Base-by-base conservation (phyloP, 1,140 invertebrate species). In the Aphidius ervi region DNA sequence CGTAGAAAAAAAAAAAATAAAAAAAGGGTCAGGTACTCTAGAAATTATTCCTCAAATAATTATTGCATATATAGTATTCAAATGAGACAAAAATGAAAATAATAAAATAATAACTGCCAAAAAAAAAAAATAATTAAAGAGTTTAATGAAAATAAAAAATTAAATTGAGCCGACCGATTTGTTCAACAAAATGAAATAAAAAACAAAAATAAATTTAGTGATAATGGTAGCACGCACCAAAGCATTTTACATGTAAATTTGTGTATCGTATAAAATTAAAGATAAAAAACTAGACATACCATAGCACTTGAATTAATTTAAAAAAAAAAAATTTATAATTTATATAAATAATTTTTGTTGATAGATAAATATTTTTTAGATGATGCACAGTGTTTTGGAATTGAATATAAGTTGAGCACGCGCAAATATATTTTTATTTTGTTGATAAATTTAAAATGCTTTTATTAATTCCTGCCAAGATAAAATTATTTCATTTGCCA, bases 21-120 rank as follows among this genome's bases (percentile, higher is more conserved):
- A 40, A 56, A 40, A 41, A 9, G 52, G 9, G 52, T 54, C 52
- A 54, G 52, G 52, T 54, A 54, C 52, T 54, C 52, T 41, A 2
- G 40, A 42, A 10, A 8, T 43, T 40, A 54, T 31, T 31, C 2
- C 4, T 31, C 23, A 31, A 31, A 31, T 7, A 54, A 41, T 54
- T 37, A 56, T 5, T 46, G 47, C 5, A 56, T 56, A 40, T 56
- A 42, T 52, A 43, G 57, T 59, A 55, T 55, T 60, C n/a, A 31
- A n/a, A 37, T 31, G 16, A 46, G n/a, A 5, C 10, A 16, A 39
- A 57, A 46, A 47, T 16, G 47, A 46, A 57, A 57, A 46, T 48
- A 39, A 45, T 16, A 20, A 56, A 40, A 8, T 3, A 57, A 57
- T 46, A 20, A 40, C 39, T n/a, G n/a, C 6, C 37, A 54, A 16